These are phyloP conservation scores for Tarsius wallacei DNA, from an alignment of 2,797 vertebrate species.

Conservation along the genomic window DNA sequence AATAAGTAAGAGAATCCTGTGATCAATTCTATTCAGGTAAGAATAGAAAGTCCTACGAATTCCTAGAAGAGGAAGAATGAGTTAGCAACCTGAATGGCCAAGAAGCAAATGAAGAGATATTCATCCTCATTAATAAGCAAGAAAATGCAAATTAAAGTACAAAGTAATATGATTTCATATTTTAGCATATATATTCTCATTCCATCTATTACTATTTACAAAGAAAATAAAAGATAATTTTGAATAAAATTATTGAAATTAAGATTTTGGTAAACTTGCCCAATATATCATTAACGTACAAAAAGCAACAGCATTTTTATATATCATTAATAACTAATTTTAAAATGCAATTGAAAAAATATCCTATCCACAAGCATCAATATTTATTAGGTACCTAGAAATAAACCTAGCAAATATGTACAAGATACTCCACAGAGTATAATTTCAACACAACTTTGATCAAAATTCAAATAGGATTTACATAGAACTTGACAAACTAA, in stretches of 20 bases:
- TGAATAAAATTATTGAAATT: neutral
- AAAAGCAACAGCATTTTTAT: neutral
- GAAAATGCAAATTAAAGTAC: neutral
- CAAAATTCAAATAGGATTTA: neutral
- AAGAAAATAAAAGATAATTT: neutral
- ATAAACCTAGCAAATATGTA: neutral
- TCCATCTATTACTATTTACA: neutral
- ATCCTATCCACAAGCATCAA: neutral
- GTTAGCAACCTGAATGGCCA: neutral
- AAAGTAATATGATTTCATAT: neutral
- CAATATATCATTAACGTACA: neutral
- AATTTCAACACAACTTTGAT: neutral
- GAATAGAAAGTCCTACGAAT: neutral
- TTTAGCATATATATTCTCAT: constrained; percentile 17
- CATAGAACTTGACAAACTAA: neutral
- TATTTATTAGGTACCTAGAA: neutral
- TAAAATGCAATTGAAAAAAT: neutral
- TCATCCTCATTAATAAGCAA: neutral
- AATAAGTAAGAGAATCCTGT: neutral
- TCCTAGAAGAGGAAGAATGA: neutral
- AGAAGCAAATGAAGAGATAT: neutral
- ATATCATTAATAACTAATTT: neutral
- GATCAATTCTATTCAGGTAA: neutral
- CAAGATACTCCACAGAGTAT: neutral
- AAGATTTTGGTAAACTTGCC: neutral